phyloP scores from a whole-genome alignment of 2,797 vertebrate genomes.

The Takifugu rubripes region DNA sequence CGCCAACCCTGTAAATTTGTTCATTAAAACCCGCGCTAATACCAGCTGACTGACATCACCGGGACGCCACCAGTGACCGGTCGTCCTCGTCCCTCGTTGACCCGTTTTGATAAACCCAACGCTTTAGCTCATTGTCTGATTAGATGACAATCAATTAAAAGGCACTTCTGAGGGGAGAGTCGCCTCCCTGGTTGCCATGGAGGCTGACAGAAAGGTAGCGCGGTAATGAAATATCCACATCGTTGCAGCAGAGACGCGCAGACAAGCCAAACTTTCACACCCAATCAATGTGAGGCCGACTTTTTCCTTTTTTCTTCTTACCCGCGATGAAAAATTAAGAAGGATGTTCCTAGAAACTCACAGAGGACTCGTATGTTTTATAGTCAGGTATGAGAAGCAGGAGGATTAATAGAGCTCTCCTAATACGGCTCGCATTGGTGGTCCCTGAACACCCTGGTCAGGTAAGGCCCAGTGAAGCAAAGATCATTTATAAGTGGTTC shows the following conservation, averaged over 20 bases:
- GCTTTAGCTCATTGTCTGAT: slow-evolving; percentile 75
- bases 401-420: slow-evolving; percentile 79
- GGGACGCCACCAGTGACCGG: slow-evolving; percentile 42
- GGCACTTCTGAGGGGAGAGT: slow-evolving; percentile 69
- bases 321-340: slow-evolving; percentile 75
- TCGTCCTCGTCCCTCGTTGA: slow-evolving; percentile 60
- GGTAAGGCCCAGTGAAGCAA: slow-evolving; percentile 81
- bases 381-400: slow-evolving; percentile 75
- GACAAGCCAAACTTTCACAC: slow-evolving; percentile 73
- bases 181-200: slow-evolving; percentile 74
- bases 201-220: slow-evolving; percentile 63
- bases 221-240: too few species aligned
- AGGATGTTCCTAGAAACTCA: slow-evolving; percentile 74
- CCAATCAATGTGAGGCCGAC: slow-evolving; percentile 72
- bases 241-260: slow-evolving; percentile 56
- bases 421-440: slow-evolving; percentile 75
- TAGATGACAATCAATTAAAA: slow-evolving; percentile 83
- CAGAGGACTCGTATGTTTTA: slow-evolving; percentile 77
- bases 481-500: slow-evolving; percentile 92
- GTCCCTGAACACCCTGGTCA: slow-evolving; percentile 77
- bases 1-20: slow-evolving; percentile 51
- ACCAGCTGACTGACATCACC: slow-evolving; percentile 31
- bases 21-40: slow-evolving; percentile 58
- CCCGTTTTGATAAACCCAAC: slow-evolving; percentile 70
- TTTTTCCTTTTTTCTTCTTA: slow-evolving; percentile 25